These are phyloP conservation scores for Ochotona curzoniae DNA, from an alignment of 2,113 vertebrate genomes.

Conservation along the genomic window DNA sequence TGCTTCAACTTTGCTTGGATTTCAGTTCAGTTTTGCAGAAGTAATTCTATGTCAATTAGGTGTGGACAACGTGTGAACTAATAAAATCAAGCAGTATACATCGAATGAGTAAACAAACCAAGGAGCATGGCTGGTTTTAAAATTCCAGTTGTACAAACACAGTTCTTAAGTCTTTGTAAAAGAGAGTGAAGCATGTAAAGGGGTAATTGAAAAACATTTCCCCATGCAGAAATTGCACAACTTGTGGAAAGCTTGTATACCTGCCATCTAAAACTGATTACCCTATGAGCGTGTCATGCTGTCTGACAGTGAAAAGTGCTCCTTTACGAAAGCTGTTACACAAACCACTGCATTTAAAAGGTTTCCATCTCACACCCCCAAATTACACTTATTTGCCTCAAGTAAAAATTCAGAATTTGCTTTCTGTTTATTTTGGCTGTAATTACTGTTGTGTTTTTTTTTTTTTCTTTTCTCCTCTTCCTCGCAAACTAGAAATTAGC, in stretches of 20 bases:
- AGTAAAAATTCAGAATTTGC: constrained; percentile 65
- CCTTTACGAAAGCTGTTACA: constrained; percentile 76
- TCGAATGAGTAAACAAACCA: constrained; percentile 37
- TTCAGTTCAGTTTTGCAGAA: background rate
- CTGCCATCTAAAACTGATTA: constrained; percentile 70
- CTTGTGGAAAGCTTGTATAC: constrained; percentile 72
- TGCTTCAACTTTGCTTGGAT: constrained; percentile 1
- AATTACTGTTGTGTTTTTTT: constrained; percentile 55
- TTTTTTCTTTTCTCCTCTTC: constrained; percentile 7
- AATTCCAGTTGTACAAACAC: constrained; percentile 25
- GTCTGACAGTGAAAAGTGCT: constrained; percentile 73
- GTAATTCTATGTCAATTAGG: background rate
- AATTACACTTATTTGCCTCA: constrained; percentile 74
- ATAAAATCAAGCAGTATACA: constrained; percentile 17
- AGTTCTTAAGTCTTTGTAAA: constrained; percentile 42
- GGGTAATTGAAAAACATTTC: constrained; percentile 67
- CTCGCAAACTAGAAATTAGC: constrained; percentile 58
- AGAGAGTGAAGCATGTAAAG: constrained; percentile 12
- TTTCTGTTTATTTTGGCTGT: constrained; percentile 64
- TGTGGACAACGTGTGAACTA: constrained; percentile 19
- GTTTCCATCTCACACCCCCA: constrained; percentile 73
- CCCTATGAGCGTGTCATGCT: constrained; percentile 64
- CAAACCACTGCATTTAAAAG: constrained; percentile 79
- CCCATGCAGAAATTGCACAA: constrained; percentile 63
- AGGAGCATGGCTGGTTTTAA: background rate